Percentiles rank a stretch among this genome's conserved stretches.
phyloP scores from a whole-genome alignment of 2,113 vertebrate genomes.

The Chascanopsetta lugubris region DNA sequence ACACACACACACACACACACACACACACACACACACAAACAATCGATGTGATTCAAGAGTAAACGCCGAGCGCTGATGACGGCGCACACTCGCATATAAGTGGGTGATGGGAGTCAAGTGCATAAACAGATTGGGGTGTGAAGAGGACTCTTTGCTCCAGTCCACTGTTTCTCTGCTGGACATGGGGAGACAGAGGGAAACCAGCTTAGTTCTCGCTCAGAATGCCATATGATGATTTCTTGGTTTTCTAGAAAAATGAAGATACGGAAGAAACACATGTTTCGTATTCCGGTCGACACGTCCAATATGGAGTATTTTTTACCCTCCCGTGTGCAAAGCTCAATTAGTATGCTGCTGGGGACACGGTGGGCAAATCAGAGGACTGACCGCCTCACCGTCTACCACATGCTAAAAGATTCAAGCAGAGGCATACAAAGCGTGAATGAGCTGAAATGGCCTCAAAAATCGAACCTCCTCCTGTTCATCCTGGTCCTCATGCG shows the following conservation, averaged over 20 bases:
- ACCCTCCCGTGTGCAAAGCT: neutral
- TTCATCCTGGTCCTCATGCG: constrained; percentile 6
- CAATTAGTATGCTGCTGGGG: constrained; percentile 14
- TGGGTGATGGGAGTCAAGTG: neutral
- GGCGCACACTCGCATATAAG: neutral
- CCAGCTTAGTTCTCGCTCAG: no score
- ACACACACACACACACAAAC: constrained; percentile 4
- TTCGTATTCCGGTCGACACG: constrained; percentile 5
- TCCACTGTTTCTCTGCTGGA: neutral
- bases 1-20: constrained; percentile 3
- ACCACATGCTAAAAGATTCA: constrained; percentile 2
- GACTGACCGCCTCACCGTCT: constrained; percentile 19
- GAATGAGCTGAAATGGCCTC: constrained; percentile 36
- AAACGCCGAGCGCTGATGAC: neutral
- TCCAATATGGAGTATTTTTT: neutral
- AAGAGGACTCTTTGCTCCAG: neutral
- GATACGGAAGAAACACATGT: neutral
- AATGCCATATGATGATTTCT: neutral
- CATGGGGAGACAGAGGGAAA: neutral
- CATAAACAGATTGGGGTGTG: constrained; percentile 5
- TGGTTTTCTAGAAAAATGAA: neutral
- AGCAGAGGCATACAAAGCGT: neutral
- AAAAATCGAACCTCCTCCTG: constrained; percentile 20
- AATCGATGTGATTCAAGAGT: neutral
- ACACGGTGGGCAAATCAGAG: neutral